Percentiles rank a stretch among this genome's conserved stretches.
Conservation (phyloP, 2,113 vertebrate species). For the Alethe diademata region DNA sequence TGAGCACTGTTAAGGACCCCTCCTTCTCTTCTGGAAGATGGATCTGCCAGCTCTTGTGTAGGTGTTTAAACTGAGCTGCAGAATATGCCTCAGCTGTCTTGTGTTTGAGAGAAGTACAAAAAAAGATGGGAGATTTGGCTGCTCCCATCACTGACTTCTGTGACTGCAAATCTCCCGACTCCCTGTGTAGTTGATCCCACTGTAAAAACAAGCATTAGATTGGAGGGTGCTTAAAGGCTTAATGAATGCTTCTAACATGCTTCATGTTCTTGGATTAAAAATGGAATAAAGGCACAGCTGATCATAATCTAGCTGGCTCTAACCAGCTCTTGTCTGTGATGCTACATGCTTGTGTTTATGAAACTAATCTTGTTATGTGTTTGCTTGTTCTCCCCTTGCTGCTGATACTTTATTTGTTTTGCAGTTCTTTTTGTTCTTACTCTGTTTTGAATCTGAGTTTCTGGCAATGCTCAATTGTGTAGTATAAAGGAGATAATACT, state of each 20-base stretch:
- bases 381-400: neutral
- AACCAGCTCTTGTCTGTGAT: slow-evolving; percentile 18
- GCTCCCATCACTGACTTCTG: neutral
- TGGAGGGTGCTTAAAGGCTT: slow-evolving; percentile 12
- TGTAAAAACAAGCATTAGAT: neutral
- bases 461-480: neutral
- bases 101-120: neutral
- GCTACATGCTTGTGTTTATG: slow-evolving; percentile 15
- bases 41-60: neutral
- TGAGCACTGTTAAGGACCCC: neutral
- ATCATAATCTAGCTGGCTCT: slow-evolving; percentile 35
- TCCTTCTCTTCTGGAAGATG: neutral
- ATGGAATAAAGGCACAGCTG: slow-evolving; percentile 13
- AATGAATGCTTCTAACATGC: neutral
- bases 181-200: neutral
- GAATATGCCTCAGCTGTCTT: neutral
- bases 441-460: neutral
- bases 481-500: neutral
- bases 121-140: neutral
- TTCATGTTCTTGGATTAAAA: slow-evolving; percentile 37
- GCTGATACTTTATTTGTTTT: neutral
- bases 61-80: neutral
- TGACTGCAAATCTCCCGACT: neutral
- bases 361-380: slow-evolving; percentile 29
- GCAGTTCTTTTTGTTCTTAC: neutral